phyloP scores from a whole-genome alignment of 2,888 invertebrate species.

The Pheosia tremula region DNA sequence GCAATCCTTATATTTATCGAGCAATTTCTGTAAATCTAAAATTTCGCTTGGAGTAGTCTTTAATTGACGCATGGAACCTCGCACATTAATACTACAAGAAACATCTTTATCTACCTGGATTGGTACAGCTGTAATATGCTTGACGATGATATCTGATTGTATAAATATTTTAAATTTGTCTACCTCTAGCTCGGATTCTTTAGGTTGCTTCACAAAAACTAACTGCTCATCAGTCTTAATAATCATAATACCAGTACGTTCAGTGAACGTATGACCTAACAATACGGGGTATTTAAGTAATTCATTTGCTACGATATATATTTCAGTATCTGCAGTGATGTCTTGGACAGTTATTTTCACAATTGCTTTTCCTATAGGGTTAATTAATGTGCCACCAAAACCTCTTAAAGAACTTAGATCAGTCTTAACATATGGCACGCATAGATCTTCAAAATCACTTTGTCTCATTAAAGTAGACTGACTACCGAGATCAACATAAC shows the following conservation, averaged over 20 bases:
- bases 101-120: not conserved
- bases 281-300: no score
- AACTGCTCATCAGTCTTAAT: no score
- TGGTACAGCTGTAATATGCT: no score
- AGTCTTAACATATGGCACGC: not conserved
- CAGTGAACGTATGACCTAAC: no score
- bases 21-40: not conserved
- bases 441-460: not conserved
- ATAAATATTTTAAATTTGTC: no score
- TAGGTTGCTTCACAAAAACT: no score
- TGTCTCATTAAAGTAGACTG: conserved; percentile 5
- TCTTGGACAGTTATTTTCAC: not conserved
- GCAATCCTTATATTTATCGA: conserved; percentile 3
- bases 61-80: not conserved
- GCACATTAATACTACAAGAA: not conserved
- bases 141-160: no score
- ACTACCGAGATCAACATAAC: conserved; percentile 8
- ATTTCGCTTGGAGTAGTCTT: not conserved
- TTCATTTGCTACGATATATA: no score
- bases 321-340: no score
- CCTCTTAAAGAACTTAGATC: not conserved
- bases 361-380: conserved; percentile 7
- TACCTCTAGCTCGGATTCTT: no score
- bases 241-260: no score
- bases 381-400: no score